Evolutionary conservation across 2,797 vertebrate species (phyloP).

Genomic region (Dryobates pubescens): DNA sequence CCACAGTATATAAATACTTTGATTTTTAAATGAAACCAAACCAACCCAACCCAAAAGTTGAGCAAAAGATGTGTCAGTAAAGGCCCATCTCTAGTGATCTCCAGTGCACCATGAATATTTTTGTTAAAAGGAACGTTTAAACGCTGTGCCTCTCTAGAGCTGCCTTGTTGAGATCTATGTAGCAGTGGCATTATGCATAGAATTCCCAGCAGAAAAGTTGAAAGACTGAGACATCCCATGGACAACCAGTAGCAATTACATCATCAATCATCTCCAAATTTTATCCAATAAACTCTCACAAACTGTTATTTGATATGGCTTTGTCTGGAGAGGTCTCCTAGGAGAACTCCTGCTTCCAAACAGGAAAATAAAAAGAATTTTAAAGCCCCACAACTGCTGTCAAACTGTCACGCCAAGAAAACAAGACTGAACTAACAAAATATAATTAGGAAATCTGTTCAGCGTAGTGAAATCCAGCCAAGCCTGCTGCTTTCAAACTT

Average conservation of each 20-base stretch:
- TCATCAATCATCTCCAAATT: slow-evolving; percentile 69
- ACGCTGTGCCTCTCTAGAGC: not conserved
- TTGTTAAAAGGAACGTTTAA: slow-evolving; percentile 23
- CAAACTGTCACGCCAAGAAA: slow-evolving; percentile 60
- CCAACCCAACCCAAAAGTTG: not conserved
- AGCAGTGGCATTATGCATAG: not conserved
- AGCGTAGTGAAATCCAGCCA: slow-evolving; percentile 25
- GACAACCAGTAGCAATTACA: slow-evolving; percentile 62
- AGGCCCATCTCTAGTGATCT: slow-evolving; percentile 3
- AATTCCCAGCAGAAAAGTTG: slow-evolving; percentile 61
- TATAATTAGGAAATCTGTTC: slow-evolving; percentile 63
- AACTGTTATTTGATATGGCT: slow-evolving; percentile 65
- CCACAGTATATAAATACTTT: not conserved
- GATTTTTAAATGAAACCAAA: not conserved
- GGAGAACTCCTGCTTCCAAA: slow-evolving; percentile 54
- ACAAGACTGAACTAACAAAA: slow-evolving; percentile 63
- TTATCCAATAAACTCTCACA: slow-evolving; percentile 58
- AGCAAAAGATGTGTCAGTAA: slow-evolving; percentile 24
- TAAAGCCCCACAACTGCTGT: not conserved
- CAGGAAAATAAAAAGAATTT: not conserved
- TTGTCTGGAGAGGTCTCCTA: slow-evolving; percentile 49
- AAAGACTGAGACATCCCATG: slow-evolving; percentile 46
- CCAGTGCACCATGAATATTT: not conserved
- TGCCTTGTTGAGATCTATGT: not conserved
- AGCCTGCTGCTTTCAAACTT: not conserved